These are phyloP conservation scores for Alviniconcha strummeri DNA, from an alignment of 2,888 invertebrate species.

Conservation along the genomic window DNA sequence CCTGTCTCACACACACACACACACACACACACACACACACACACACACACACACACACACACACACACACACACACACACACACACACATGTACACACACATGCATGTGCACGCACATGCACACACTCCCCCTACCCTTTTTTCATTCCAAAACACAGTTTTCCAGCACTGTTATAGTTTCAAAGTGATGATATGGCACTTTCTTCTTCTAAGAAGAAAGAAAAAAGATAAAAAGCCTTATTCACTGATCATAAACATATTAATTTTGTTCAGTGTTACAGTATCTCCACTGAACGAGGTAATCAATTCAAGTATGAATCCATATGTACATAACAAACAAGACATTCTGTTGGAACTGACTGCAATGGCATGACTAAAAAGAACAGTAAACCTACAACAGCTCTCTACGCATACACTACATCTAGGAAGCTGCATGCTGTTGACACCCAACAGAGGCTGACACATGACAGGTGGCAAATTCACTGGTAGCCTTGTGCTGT, in stretches of 20 bases:
- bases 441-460: too few species aligned
- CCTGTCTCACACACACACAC: neutral
- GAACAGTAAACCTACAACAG: too few species aligned
- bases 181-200: neutral
- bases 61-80: slow-evolving; percentile 14
- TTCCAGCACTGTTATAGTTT: neutral
- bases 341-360: too few species aligned
- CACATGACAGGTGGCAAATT: too few species aligned
- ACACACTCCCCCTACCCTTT: neutral
- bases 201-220: neutral
- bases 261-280: neutral
- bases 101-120: neutral
- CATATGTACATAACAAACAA: too few species aligned
- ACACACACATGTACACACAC: slow-evolving; percentile 10
- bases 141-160: neutral
- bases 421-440: too few species aligned
- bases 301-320: too few species aligned
- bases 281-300: neutral
- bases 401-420: too few species aligned
- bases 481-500: too few species aligned
- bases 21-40: slow-evolving; percentile 6
- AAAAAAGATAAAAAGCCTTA: neutral
- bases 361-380: too few species aligned
- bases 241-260: neutral
- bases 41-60: neutral